These are phyloP conservation scores for Semicossyphus pulcher DNA, from an alignment of 2,113 vertebrate genomes.

Conservation along the genomic window DNA sequence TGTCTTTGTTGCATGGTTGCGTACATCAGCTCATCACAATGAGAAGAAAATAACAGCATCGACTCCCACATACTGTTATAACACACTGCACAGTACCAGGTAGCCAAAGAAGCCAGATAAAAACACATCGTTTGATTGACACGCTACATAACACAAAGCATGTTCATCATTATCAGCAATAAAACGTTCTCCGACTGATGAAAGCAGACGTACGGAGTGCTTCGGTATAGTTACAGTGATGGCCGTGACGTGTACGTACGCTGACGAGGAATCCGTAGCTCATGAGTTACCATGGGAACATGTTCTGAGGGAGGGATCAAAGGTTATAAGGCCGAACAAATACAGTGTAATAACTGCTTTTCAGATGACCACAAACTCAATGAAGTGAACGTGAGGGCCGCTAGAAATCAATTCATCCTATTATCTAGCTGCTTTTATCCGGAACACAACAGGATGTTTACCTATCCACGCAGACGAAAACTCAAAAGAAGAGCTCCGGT, in stretches of 20 bases:
- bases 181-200: conserved; percentile 33
- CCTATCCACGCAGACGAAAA: conserved; percentile 6
- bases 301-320: conserved; percentile 6
- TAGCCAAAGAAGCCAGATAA: conserved; percentile 59
- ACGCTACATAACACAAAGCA: conserved; percentile 73
- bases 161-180: conserved; percentile 56
- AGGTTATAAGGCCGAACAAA: conserved; percentile 42
- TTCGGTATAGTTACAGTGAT: conserved; percentile 64
- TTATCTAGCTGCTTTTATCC: conserved; percentile 1
- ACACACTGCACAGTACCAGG: conserved; percentile 66
- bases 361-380: conserved; percentile 45
- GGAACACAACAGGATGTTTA: conserved; percentile 12
- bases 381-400: neutral
- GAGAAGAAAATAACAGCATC: conserved; percentile 48
- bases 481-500: conserved; percentile 17
- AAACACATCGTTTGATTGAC: conserved; percentile 63
- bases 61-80: conserved; percentile 49
- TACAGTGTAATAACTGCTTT: conserved; percentile 13
- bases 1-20: conserved; percentile 32
- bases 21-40: conserved; percentile 51
- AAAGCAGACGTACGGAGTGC: conserved; percentile 52
- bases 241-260: conserved; percentile 40
- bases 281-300: conserved; percentile 18
- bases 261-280: conserved; percentile 36
- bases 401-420: neutral